A percentile compares a stretch with the other conserved stretches of the same genome.
Evolutionary conservation across 2,888 invertebrate species (phyloP).

Genomic region (Netelia virgata): DNA sequence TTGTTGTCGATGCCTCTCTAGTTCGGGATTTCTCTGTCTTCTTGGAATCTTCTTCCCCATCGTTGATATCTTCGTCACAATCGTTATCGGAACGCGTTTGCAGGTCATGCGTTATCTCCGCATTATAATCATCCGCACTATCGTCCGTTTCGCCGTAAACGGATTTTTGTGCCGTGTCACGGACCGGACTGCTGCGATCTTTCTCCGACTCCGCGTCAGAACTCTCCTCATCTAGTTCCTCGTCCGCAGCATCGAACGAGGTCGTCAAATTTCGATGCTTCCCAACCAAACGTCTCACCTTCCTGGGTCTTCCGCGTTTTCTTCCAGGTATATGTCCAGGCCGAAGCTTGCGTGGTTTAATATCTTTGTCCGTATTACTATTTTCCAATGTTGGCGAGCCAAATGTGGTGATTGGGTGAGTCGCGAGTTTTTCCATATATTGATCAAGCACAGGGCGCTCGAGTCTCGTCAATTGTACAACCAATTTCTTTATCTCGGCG

Average conservation of each 20-base stretch:
- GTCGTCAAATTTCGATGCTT: background rate
- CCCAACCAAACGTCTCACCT: background rate
- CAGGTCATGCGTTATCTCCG: background rate
- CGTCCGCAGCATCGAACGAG: background rate
- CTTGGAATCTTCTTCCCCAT: background rate
- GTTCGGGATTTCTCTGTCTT: background rate
- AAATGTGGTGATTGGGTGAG: background rate
- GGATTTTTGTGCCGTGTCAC: background rate
- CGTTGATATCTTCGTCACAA: background rate
- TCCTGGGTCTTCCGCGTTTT: no score
- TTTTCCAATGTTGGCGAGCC: background rate
- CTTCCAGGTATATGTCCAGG: no score
- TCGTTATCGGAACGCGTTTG: background rate
- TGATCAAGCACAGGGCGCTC: slow-evolving; percentile 39
- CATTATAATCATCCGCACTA: background rate
- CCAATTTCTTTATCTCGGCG: slow-evolving; percentile 43
- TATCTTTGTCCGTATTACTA: background rate
- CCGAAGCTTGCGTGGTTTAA: background rate
- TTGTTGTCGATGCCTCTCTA: background rate
- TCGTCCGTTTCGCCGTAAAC: slow-evolving; percentile 7
- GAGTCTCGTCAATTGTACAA: slow-evolving; percentile 44
- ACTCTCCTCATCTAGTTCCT: background rate
- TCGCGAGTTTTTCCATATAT: slow-evolving; percentile 39
- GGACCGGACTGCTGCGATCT: background rate
- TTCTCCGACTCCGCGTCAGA: background rate